phyloP scores from a whole-genome alignment of 2,888 invertebrate genomes.

The Marronus borbonicus region DNA sequence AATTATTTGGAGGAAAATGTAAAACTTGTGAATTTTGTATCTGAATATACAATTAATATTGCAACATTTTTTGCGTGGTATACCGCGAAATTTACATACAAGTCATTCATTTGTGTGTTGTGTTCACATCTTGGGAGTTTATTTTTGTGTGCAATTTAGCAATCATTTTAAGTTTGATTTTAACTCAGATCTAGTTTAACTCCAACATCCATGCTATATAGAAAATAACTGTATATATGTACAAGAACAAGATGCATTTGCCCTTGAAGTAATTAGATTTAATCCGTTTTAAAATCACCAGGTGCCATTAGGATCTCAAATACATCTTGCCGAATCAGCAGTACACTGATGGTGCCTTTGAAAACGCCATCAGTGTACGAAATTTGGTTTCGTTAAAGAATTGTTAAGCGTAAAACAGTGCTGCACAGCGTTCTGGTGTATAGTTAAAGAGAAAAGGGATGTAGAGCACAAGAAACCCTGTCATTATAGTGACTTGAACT shows the following conservation, averaged over 20 bases:
- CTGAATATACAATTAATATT: background rate
- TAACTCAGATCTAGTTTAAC: conserved; percentile 6
- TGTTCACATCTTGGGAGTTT: too few species aligned
- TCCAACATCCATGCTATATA: conserved; percentile 34
- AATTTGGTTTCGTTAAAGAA: conserved; percentile 12
- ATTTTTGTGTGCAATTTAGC: too few species aligned
- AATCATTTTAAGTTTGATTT: background rate
- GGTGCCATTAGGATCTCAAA: background rate
- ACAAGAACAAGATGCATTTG: conserved; percentile 29
- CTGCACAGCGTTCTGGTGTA: conserved; percentile 48
- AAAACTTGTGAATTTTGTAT: background rate
- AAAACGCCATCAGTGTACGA: background rate
- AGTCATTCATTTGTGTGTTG: background rate
- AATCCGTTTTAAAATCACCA: background rate
- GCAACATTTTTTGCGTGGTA: background rate
- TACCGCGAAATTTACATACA: background rate
- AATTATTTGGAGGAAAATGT: conserved; percentile 9
- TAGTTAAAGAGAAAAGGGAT: conserved; percentile 36
- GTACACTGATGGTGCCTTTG: background rate
- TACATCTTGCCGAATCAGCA: background rate
- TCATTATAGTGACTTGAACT: conserved; percentile 19
- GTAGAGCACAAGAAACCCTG: conserved; percentile 15
- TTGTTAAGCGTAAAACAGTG: conserved; percentile 37
- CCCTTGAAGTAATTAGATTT: background rate
- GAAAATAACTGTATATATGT: conserved; percentile 33